Percentiles rank a stretch among this genome's conserved stretches.
Conservation (phyloP, 2,888 invertebrate genomes). For the Pseudococcus jackbeardsleyi region DNA sequence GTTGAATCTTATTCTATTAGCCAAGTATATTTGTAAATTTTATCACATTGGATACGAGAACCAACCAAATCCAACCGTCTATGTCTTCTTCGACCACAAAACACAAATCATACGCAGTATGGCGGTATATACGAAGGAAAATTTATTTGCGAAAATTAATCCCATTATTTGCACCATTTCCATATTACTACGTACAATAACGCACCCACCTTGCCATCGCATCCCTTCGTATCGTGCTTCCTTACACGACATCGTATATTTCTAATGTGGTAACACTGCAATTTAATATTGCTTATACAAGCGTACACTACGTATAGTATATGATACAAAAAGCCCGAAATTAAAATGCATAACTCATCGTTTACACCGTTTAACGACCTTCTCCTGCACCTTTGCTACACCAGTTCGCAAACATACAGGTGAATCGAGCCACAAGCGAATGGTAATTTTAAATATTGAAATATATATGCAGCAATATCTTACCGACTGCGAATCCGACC, state of each 20-base stretch:
- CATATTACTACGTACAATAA: neutral
- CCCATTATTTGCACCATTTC: slow-evolving; percentile 50
- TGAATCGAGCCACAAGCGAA: neutral
- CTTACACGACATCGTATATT: slow-evolving; percentile 1
- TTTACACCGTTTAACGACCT: slow-evolving; percentile 14
- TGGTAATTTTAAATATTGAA: slow-evolving; percentile 4
- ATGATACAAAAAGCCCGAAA: slow-evolving; percentile 18
- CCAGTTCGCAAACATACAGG: neutral
- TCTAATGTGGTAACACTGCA: slow-evolving; percentile 35
- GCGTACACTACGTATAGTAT: neutral
- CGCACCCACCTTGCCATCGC: neutral
- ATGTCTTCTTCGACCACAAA: neutral
- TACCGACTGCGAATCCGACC: neutral
- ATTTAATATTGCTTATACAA: slow-evolving; percentile 16
- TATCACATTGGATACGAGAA: neutral
- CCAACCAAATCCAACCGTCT: neutral
- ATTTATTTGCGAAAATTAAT: slow-evolving; percentile 26
- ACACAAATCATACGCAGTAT: slow-evolving; percentile 50
- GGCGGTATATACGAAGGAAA: neutral
- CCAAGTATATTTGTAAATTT: neutral
- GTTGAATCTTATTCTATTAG: too few relatives aligned
- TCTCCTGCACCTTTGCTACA: neutral
- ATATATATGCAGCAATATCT: neutral
- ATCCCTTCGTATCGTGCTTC: neutral
- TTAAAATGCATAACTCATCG: slow-evolving; percentile 41